Percentiles rank a stretch among this genome's conserved stretches.
phyloP scores from a whole-genome alignment of 2,888 invertebrate genomes.

The Cryptocephalus primarius region DNA sequence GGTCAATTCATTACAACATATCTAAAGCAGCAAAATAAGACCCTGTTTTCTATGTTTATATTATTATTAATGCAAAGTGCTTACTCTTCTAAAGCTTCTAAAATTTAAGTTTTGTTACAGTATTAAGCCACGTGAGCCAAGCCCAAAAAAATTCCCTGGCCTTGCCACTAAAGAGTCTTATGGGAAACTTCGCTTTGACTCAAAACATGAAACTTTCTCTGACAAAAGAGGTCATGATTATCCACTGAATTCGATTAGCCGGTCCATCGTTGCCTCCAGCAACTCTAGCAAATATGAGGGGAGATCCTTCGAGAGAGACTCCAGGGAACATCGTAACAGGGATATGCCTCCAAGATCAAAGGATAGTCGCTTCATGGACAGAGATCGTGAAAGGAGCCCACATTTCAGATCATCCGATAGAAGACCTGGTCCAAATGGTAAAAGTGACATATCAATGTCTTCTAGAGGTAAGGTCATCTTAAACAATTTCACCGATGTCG shows the following conservation, averaged over 20 bases:
- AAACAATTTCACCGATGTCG: conserved; percentile 4
- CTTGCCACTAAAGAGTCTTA: conserved; percentile 21
- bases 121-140: conserved; percentile 23
- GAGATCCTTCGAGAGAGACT: conserved; percentile 18
- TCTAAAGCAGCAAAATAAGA: too few species aligned
- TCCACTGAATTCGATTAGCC: background rate
- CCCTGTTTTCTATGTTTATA: too few species aligned
- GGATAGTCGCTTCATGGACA: conserved; percentile 25
- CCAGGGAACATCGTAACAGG: conserved; percentile 9
- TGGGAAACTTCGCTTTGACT: conserved; percentile 18
- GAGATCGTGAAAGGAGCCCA: conserved; percentile 28
- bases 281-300: conserved; percentile 12
- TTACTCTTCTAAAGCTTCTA: too few species aligned
- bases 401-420: conserved; percentile 25
- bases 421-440: conserved; percentile 19
- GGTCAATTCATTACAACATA: too few species aligned
- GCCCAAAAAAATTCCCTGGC: conserved; percentile 19
- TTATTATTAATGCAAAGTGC: too few species aligned
- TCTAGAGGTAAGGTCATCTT: conserved; percentile 34
- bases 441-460: conserved; percentile 22
- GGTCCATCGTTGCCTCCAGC: conserved; percentile 9
- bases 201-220: conserved; percentile 22
- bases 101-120: conserved; percentile 8
- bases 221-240: conserved; percentile 27
- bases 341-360: conserved; percentile 16